Percentiles rank a stretch among this genome's conserved stretches.
Conservation (phyloP, 2,888 invertebrate genomes). For the Germaria angustata region DNA sequence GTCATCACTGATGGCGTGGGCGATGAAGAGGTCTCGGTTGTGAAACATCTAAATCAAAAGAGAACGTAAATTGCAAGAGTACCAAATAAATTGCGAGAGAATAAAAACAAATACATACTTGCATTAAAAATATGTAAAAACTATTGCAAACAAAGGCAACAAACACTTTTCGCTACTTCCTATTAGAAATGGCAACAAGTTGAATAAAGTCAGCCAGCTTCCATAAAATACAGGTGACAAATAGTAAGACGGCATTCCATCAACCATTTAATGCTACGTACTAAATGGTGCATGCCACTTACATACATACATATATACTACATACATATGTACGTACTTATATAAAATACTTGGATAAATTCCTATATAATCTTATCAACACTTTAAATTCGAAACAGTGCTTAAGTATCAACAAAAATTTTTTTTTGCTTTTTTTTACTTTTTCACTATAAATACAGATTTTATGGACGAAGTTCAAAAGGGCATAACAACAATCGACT, state of each 20-base stretch:
- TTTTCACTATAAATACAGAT: too few species aligned
- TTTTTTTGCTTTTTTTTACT: too few species aligned
- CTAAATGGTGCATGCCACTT: not conserved
- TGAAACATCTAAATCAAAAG: not conserved
- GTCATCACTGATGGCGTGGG: too few species aligned
- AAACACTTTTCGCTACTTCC: not conserved
- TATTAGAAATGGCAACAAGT: conserved; percentile 1
- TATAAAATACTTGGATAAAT: too few species aligned
- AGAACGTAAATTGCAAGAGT: not conserved
- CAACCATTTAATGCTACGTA: not conserved
- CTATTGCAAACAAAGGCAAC: too few species aligned
- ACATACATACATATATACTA: not conserved
- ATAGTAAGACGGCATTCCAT: conserved; percentile 24
- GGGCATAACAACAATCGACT: too few species aligned
- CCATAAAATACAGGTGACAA: conserved; percentile 14
- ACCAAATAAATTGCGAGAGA: not conserved
- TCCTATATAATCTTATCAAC: too few species aligned
- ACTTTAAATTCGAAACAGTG: too few species aligned
- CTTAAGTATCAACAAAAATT: too few species aligned
- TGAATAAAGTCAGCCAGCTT: conserved; percentile 17
- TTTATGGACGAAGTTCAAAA: too few species aligned
- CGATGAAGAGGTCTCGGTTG: not conserved
- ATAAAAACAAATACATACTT: not conserved
- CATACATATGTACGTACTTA: not conserved
- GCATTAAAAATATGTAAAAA: too few species aligned